Conservation (phyloP, 2,113 vertebrate species). For the Trogon melanurus region DNA sequence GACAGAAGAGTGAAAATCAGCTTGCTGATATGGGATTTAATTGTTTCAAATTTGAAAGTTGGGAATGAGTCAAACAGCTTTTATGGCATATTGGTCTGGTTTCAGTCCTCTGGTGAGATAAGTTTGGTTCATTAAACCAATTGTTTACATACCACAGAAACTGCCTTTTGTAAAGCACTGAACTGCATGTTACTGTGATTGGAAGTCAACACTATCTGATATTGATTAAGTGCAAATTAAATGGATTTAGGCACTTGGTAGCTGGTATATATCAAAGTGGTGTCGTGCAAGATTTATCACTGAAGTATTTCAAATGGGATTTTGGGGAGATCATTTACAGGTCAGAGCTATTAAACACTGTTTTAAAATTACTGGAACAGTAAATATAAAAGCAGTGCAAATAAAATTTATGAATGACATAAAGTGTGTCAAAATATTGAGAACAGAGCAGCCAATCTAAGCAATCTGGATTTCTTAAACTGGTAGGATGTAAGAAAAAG, state of each 20-base stretch:
- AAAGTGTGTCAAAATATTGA: neutral
- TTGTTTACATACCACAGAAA: neutral
- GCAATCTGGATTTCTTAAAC: neutral
- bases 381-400: neutral
- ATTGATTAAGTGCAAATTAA: slow-evolving; percentile 23
- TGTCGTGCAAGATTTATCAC: neutral
- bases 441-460: neutral
- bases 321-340: neutral
- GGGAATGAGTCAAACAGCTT: neutral
- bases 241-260: neutral
- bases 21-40: neutral
- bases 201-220: neutral
- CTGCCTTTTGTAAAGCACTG: neutral
- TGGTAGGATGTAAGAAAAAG: neutral
- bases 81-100: neutral
- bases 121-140: neutral
- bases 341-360: neutral
- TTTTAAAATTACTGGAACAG: neutral
- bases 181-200: neutral
- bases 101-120: neutral
- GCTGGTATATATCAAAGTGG: neutral
- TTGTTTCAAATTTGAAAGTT: neutral
- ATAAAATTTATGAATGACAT: neutral
- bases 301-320: neutral
- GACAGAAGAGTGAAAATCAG: neutral